Conservation (phyloP, 1,140 invertebrate genomes). For the Oryctes rhinoceros region DNA sequence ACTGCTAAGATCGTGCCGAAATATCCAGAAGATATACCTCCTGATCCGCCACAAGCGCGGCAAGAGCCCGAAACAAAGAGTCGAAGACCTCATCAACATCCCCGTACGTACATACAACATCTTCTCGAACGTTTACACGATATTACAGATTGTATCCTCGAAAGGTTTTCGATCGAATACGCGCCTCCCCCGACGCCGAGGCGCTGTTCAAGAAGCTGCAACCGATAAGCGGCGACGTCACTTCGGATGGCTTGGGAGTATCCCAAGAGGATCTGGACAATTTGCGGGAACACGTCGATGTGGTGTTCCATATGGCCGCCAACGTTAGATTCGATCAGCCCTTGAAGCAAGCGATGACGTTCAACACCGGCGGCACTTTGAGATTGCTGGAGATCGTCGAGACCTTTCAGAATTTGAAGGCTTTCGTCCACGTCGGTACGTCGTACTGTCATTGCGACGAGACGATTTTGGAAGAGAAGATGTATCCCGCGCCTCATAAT, state of each 20-base stretch:
- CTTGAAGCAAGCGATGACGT: conserved; percentile 63
- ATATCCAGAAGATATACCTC: conserved; percentile 72
- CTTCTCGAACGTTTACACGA: background rate
- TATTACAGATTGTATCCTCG: conserved; percentile 13
- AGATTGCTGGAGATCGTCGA: conserved; percentile 62
- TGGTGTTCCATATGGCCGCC: conserved; percentile 84
- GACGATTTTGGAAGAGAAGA: conserved; percentile 71
- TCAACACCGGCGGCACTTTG: conserved; percentile 64
- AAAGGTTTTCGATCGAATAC: conserved; percentile 81
- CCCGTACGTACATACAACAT: conserved; percentile 56
- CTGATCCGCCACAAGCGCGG: conserved; percentile 76
- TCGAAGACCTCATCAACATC: conserved; percentile 58
- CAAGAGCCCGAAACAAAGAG: conserved; percentile 60
- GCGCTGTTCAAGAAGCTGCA: conserved; percentile 53
- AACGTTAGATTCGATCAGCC: conserved; percentile 70
- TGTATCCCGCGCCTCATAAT: conserved; percentile 73
- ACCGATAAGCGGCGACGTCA: conserved; percentile 62
- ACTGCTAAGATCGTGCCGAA: conserved; percentile 73
- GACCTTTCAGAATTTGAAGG: conserved; percentile 56
- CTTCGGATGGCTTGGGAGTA: conserved; percentile 66
- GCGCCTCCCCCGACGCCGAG: conserved; percentile 63
- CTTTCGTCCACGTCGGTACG: conserved; percentile 82
- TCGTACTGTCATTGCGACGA: conserved; percentile 83
- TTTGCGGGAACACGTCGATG: conserved; percentile 69
- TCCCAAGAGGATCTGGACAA: conserved; percentile 64